Percentiles rank a stretch among this genome's conserved stretches.
These are phyloP conservation scores for Teleopsis dalmanni DNA, from an alignment of 1,140 invertebrate species.

Conservation along the genomic window DNA sequence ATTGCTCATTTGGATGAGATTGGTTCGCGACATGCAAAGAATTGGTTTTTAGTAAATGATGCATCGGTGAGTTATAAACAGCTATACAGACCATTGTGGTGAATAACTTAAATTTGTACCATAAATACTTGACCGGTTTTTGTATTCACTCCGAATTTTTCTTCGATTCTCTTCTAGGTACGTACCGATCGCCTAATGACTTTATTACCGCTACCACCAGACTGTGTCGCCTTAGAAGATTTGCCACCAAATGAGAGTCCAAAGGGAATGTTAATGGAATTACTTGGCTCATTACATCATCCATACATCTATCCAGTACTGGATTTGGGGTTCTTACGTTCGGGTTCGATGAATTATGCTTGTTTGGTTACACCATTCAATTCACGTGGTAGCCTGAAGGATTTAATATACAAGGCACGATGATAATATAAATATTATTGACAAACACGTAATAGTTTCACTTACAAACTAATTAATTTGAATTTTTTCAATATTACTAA, in stretches of 20 bases:
- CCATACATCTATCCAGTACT: conserved; percentile 85
- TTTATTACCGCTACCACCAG: conserved; percentile 58
- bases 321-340: conserved; percentile 63
- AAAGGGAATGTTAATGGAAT: conserved; percentile 59
- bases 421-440: background rate
- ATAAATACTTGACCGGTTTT: background rate
- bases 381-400: conserved; percentile 74
- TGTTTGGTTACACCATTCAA: conserved; percentile 75
- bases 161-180: conserved; percentile 20
- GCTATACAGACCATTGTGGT: background rate
- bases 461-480: too few species aligned
- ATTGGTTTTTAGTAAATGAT: conserved; percentile 84
- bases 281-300: conserved; percentile 80
- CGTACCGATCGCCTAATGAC: conserved; percentile 73
- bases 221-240: conserved; percentile 48
- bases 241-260: conserved; percentile 47
- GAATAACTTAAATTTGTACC: too few species aligned
- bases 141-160: background rate
- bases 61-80: conserved; percentile 26
- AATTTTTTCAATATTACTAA: too few species aligned
- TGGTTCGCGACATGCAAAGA: conserved; percentile 73
- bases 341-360: conserved; percentile 51
- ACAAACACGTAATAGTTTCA: background rate
- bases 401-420: conserved; percentile 77
- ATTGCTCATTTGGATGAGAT: conserved; percentile 70